Percentiles rank a stretch among this genome's conserved stretches.
These are phyloP conservation scores for Microcebus lehilahytsara DNA, from an alignment of 2,113 vertebrate species.

Conservation along the genomic window DNA sequence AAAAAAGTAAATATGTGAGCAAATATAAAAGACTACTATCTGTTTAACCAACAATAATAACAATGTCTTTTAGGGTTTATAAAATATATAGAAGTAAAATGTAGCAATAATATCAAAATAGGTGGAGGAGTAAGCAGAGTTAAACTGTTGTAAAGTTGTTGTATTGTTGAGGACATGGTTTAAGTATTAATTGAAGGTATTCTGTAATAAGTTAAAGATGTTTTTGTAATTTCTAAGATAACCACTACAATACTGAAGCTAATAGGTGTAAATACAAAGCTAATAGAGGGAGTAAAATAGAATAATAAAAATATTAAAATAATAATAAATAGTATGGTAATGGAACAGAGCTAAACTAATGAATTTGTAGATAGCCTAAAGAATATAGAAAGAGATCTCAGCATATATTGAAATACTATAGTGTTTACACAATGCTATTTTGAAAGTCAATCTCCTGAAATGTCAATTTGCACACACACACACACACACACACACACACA, in stretches of 20 bases:
- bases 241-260: background rate
- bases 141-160: background rate
- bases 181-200: background rate
- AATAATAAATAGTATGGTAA: background rate
- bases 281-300: background rate
- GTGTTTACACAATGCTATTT: background rate
- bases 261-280: background rate
- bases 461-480: background rate
- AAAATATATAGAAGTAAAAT: background rate
- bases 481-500: background rate
- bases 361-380: background rate
- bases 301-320: background rate
- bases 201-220: background rate
- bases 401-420: background rate
- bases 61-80: background rate
- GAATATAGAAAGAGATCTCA: background rate
- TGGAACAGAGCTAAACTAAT: background rate
- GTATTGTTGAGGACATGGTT: background rate
- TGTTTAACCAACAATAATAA: background rate
- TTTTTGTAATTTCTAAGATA: slow-evolving; percentile 7
- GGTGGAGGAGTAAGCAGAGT: background rate
- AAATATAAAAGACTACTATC: background rate
- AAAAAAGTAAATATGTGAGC: background rate
- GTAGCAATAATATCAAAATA: background rate
- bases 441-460: background rate